Conservation (phyloP, 2,888 invertebrate genomes). For the Boloria selene region DNA sequence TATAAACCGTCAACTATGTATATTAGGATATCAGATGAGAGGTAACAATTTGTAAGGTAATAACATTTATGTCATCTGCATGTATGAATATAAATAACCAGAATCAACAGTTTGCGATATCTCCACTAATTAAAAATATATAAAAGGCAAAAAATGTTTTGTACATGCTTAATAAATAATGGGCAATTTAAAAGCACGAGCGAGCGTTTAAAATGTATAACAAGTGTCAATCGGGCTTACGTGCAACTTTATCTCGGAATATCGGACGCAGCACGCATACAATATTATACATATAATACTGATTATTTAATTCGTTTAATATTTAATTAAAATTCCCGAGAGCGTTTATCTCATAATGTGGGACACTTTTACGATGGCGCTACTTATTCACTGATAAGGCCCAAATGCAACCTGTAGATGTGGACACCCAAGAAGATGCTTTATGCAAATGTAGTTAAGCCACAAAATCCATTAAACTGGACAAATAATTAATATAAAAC, state of each 20-base stretch:
- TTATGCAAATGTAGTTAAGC: conserved; percentile 70
- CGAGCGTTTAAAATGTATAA: conserved; percentile 53
- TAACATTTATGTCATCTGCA: conserved; percentile 22
- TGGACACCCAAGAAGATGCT: conserved; percentile 73
- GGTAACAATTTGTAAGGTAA: conserved; percentile 29
- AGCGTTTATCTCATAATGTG: conserved; percentile 81
- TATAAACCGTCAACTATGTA: conserved; percentile 27
- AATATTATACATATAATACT: conserved; percentile 80
- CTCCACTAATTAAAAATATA: conserved; percentile 48
- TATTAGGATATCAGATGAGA: conserved; percentile 20
- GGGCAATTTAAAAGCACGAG: conserved; percentile 49
- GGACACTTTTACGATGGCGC: conserved; percentile 81
- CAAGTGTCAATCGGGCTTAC: conserved; percentile 59
- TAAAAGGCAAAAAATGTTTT: conserved; percentile 51
- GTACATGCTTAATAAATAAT: conserved; percentile 52
- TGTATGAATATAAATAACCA: conserved; percentile 26
- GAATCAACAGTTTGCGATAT: conserved; percentile 57
- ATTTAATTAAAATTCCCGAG: conserved; percentile 81
- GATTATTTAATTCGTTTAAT: conserved; percentile 82
- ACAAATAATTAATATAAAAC: conserved; percentile 74
- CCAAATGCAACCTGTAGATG: conserved; percentile 56
- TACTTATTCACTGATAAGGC: conserved; percentile 77
- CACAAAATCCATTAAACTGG: conserved; percentile 67
- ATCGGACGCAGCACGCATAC: conserved; percentile 74
- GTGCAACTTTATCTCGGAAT: conserved; percentile 65